A percentile compares a stretch with the other conserved stretches of the same genome.
Conservation (phyloP, 2,888 invertebrate genomes). For the Xestia rhomboidea region DNA sequence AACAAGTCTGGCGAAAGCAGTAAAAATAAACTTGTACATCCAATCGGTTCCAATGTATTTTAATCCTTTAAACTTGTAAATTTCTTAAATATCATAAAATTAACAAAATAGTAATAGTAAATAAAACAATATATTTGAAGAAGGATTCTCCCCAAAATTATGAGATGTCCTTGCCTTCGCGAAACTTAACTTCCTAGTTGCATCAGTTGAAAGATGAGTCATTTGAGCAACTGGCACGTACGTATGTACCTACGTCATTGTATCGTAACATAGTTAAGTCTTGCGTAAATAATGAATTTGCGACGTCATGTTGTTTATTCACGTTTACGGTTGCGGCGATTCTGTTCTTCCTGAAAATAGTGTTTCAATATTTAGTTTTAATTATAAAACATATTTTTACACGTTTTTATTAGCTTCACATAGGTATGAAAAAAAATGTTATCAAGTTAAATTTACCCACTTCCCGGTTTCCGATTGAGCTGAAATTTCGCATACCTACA, state of each 20-base stretch:
- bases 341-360: constrained; percentile 86
- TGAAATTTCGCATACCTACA: too few species aligned
- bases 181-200: constrained; percentile 57
- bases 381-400: neutral
- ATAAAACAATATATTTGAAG: constrained; percentile 65
- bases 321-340: constrained; percentile 87
- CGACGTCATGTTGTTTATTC: constrained; percentile 75
- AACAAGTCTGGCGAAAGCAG: neutral
- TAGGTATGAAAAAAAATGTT: neutral
- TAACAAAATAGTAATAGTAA: constrained; percentile 64
- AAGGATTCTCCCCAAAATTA: constrained; percentile 59
- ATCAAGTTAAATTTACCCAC: neutral
- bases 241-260: constrained; percentile 39
- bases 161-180: constrained; percentile 50
- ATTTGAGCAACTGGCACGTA: constrained; percentile 45
- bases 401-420: neutral
- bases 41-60: constrained; percentile 72
- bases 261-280: constrained; percentile 56
- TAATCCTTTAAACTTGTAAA: constrained; percentile 68
- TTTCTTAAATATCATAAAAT: constrained; percentile 59
- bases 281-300: constrained; percentile 60
- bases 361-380: neutral
- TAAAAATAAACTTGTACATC: constrained; percentile 42
- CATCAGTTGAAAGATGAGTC: constrained; percentile 52
- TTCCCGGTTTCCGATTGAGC: too few species aligned